Evolutionary conservation across 2,113 vertebrate species (phyloP), one percentile per base, ranked within the genome.

Genomic region (Haliaeetus leucogaster): DNA sequence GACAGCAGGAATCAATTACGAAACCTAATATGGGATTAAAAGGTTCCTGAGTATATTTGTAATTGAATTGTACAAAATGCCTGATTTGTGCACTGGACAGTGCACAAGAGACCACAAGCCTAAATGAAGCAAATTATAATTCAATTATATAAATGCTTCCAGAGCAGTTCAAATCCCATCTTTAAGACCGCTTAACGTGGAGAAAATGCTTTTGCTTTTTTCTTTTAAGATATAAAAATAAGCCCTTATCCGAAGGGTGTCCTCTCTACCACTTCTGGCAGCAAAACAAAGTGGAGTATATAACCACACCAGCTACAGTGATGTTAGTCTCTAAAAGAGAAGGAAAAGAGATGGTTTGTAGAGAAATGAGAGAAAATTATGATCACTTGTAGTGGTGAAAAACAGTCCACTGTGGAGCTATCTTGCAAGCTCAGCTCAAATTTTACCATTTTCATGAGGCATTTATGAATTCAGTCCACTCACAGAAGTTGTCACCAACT

Each of bases 11-110:
- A 94, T 95, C 95, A 91, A 96, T 97, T 95, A 96, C 3, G 95
- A 97, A 97, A 97, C 93, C 58, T 90, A 95, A 97, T 94, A 89
- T 36, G 78, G 96, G 91, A 95, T 97, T 96, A 97, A 95, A 97
- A 96, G 71, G 95, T 96, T 97, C 91, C 89, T 78, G 91, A 77
- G n/a, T 70, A 43, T 85, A 93, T 96, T 90, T 90, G 93, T 96
- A 97, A 97, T 94, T 97, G 86, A 96, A 95, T 95, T 97, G 95
- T 94, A 96, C 94, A 85, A 97, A 97, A 96, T 95, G 96, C 91
- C 87, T 85, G 93, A 95, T 96, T 86, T 96, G 95, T 85, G 89
- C 78, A 55, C 71, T 93, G 95, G 78, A 66, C 94, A 90, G 62
- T 13, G 63, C 91, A 73, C 45, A 34, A 70, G 93, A 94, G 94